phyloP scores from a whole-genome alignment of 2,888 invertebrate species.

The Leptura quadrifasciata region DNA sequence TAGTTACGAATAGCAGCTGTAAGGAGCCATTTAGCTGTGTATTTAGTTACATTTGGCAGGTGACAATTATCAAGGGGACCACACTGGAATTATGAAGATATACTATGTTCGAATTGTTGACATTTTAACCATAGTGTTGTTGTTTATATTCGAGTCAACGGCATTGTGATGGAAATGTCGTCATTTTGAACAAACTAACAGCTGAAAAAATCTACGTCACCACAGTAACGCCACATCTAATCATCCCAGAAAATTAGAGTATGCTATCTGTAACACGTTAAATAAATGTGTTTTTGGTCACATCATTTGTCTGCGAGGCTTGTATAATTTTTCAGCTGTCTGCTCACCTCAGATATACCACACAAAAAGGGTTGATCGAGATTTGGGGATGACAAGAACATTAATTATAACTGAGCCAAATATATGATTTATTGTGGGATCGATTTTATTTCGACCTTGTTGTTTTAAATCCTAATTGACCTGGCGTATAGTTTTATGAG shows the following conservation, averaged over 20 bases:
- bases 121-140: slow-evolving; percentile 75
- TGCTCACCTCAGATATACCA: slow-evolving; percentile 56
- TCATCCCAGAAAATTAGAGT: slow-evolving; percentile 47
- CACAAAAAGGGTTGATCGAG: slow-evolving; percentile 60
- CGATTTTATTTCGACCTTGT: slow-evolving; percentile 35
- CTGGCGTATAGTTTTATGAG: slow-evolving; percentile 32
- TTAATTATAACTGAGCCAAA: slow-evolving; percentile 38
- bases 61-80: background rate
- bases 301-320: slow-evolving; percentile 66
- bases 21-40: background rate
- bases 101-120: slow-evolving; percentile 72
- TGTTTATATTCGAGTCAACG: slow-evolving; percentile 71
- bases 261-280: slow-evolving; percentile 54
- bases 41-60: background rate
- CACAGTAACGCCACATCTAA: slow-evolving; percentile 30
- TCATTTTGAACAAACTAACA: slow-evolving; percentile 69
- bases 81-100: slow-evolving; percentile 32
- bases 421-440: slow-evolving; percentile 36
- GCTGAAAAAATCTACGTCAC: slow-evolving; percentile 46
- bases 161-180: slow-evolving; percentile 74
- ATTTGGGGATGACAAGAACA: slow-evolving; percentile 62
- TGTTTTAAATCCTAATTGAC: slow-evolving; percentile 38
- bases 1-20: background rate
- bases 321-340: slow-evolving; percentile 67
- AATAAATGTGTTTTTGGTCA: slow-evolving; percentile 62